These are phyloP conservation scores for Hippocampus kuda DNA, from an alignment of 2,797 vertebrate genomes.

Conservation along the genomic window DNA sequence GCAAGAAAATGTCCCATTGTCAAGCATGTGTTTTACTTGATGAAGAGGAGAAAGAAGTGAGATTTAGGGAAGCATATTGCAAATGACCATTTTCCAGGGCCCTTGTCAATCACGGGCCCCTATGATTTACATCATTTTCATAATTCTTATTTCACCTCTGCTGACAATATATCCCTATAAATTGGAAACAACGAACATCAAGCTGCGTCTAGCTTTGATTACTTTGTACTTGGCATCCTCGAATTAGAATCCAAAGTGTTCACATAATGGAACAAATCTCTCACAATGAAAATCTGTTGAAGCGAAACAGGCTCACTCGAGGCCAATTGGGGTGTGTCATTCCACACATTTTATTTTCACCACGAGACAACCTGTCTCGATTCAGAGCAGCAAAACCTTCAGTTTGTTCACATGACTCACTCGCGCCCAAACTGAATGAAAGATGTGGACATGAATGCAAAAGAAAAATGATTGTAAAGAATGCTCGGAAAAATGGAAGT, in stretches of 20 bases:
- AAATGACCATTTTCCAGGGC: too few species aligned
- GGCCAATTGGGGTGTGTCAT: slow-evolving; percentile 22
- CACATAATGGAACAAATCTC: slow-evolving; percentile 15
- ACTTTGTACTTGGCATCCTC: slow-evolving; percentile 15
- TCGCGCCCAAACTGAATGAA: not conserved
- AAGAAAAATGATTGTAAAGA: not conserved
- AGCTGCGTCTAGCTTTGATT: slow-evolving; percentile 11
- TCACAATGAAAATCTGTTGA: slow-evolving; percentile 13
- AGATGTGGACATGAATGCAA: not conserved
- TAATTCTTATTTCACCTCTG: too few species aligned
- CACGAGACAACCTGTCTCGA: not conserved
- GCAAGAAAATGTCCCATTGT: too few species aligned
- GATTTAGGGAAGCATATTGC: too few species aligned
- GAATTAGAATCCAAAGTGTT: slow-evolving; percentile 15
- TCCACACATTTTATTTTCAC: not conserved
- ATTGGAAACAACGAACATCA: slow-evolving; percentile 8
- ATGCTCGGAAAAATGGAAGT: not conserved
- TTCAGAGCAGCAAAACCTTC: not conserved
- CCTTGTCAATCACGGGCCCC: too few species aligned
- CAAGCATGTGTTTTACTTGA: too few species aligned
- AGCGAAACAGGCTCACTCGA: slow-evolving; percentile 31
- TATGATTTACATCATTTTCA: too few species aligned
- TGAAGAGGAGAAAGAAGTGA: too few species aligned
- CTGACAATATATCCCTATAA: not conserved
- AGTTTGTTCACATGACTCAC: not conserved